Evolutionary conservation across 2,113 vertebrate genomes (phyloP).

Genomic region (Arvicanthis niloticus): DNA sequence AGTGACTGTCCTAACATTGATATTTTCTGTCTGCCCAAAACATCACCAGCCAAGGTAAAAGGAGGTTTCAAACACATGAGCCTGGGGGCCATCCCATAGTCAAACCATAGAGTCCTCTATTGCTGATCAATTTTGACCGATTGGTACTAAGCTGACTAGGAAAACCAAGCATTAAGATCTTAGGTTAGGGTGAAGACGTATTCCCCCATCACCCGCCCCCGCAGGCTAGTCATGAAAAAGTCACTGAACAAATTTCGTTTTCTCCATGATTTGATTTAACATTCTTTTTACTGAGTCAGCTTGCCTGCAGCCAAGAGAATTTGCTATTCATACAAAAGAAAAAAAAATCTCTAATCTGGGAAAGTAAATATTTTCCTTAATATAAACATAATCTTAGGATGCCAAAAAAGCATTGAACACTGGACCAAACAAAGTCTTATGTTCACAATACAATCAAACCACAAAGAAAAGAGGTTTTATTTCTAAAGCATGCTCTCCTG

Average conservation of each 20-base stretch:
- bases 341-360: background rate
- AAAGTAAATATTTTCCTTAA: constrained; percentile 41
- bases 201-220: background rate
- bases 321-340: background rate
- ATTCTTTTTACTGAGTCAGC: background rate
- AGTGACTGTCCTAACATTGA: background rate
- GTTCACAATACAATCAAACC: background rate
- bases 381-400: constrained; percentile 25
- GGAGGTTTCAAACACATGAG: no score
- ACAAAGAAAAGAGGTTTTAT: constrained; percentile 21
- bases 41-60: background rate
- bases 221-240: background rate
- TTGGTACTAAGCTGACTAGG: constrained; percentile 16
- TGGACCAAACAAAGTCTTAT: background rate
- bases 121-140: background rate
- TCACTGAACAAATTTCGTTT: background rate
- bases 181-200: background rate
- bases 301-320: background rate
- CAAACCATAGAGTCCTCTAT: background rate
- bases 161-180: background rate
- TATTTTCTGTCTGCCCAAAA: background rate
- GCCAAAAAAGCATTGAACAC: background rate
- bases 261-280: background rate
- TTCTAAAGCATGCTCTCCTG: background rate
- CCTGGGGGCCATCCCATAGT: background rate